Conservation (phyloP, 2,797 vertebrate species). For the Coregonus ussuriensis region DNA sequence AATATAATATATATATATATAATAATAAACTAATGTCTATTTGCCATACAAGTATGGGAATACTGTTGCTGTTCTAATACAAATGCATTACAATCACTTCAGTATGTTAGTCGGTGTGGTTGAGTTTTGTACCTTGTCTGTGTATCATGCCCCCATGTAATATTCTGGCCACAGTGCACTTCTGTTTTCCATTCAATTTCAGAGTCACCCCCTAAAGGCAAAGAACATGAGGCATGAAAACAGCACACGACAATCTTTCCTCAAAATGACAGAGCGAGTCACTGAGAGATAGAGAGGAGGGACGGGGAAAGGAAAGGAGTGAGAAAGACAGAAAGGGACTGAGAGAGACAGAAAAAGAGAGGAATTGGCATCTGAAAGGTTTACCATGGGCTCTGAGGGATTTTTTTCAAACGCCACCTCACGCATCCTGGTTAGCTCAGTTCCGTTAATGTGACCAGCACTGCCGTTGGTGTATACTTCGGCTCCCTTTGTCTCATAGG, state of each 20-base stretch:
- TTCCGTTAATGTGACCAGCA: conserved; percentile 69
- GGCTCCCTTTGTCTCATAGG: conserved; percentile 73
- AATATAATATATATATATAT: no score
- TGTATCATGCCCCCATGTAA: conserved; percentile 97
- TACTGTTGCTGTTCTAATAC: not conserved
- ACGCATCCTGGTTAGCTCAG: conserved; percentile 83
- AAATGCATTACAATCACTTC: not conserved
- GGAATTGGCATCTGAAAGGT: not conserved
- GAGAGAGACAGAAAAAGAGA: not conserved
- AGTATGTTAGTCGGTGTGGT: not conserved
- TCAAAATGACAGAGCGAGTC: not conserved
- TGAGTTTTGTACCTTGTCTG: conserved; percentile 85
- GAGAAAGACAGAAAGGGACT: not conserved
- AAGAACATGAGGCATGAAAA: conserved; percentile 13
- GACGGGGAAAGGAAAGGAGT: not conserved
- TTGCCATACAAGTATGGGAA: no score
- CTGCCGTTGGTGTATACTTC: conserved; percentile 83
- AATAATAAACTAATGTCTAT: not conserved
- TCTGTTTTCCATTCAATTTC: conserved; percentile 93
- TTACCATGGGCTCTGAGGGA: conserved; percentile 92
- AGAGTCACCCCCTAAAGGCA: conserved; percentile 91
- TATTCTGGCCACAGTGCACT: conserved; percentile 94
- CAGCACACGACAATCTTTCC: not conserved
- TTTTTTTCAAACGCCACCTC: conserved; percentile 92
- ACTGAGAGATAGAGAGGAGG: not conserved